Percentiles rank a stretch among this genome's conserved stretches.
phyloP scores from a whole-genome alignment of 2,797 vertebrate genomes.

The Benthosema pterotum region DNA sequence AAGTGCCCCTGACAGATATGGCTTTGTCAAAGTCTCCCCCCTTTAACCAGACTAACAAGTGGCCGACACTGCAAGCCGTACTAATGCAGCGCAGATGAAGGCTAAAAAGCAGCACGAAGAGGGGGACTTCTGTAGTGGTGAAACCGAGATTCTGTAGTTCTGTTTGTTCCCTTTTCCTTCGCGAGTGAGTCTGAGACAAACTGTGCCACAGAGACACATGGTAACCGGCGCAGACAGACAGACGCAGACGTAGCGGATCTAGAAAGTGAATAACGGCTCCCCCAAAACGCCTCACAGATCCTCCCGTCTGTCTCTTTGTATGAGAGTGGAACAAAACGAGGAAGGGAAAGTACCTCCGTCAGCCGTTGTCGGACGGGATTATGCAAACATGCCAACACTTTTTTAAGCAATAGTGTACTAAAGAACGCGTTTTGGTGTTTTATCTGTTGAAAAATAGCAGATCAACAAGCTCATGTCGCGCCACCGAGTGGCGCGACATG shows the following conservation, averaged over 20 bases:
- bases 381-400: neutral
- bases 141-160: no score
- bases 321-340: slow-evolving; percentile 52
- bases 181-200: neutral
- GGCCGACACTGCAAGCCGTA: neutral
- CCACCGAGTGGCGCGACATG: no score
- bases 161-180: no score
- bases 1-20: no score
- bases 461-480: no score
- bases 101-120: no score
- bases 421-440: no score
- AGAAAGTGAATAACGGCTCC: slow-evolving; percentile 45
- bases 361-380: neutral
- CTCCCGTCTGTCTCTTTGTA: slow-evolving; percentile 1
- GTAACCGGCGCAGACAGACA: slow-evolving; percentile 1
- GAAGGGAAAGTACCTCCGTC: slow-evolving; percentile 51
- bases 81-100: neutral
- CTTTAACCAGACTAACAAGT: no score
- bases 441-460: no score
- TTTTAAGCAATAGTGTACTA: no score
- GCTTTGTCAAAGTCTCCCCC: no score
- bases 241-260: slow-evolving; percentile 43
- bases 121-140: no score
- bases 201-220: neutral
- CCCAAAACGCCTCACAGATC: slow-evolving; percentile 9